A percentile compares a stretch with the other conserved stretches of the same genome.
phyloP scores from a whole-genome alignment of 2,888 invertebrate genomes.

The Agonopterix alstromeriana region DNA sequence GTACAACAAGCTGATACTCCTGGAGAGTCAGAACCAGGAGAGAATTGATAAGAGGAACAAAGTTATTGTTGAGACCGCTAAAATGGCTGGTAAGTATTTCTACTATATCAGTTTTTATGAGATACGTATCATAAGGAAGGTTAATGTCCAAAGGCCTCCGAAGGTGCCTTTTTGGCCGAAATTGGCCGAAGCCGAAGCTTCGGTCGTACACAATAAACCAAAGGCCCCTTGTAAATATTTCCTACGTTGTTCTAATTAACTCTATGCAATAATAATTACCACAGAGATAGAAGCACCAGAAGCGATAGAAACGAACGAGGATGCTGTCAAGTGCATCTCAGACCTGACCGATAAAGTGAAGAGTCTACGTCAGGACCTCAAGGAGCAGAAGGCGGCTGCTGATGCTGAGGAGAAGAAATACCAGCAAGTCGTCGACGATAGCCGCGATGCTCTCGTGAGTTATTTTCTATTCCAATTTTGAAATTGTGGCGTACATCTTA shows the following conservation, averaged over 20 bases:
- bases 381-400: slow-evolving; percentile 41
- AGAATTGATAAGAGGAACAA: slow-evolving; percentile 57
- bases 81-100: slow-evolving; percentile 42
- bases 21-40: slow-evolving; percentile 68
- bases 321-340: slow-evolving; percentile 41
- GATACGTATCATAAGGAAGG: too few species aligned
- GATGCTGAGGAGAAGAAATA: slow-evolving; percentile 56
- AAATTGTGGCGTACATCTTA: too few species aligned
- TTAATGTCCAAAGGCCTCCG: too few species aligned
- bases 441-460: slow-evolving; percentile 54
- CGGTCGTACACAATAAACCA: too few species aligned
- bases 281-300: slow-evolving; percentile 35
- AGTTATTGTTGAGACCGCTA: slow-evolving; percentile 53
- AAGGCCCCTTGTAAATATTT: too few species aligned
- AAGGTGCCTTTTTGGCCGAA: too few species aligned
- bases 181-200: too few species aligned
- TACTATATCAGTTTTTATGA: not conserved
- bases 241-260: too few species aligned
- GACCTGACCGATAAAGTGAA: slow-evolving; percentile 45
- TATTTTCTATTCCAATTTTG: too few species aligned
- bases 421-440: slow-evolving; percentile 54
- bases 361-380: slow-evolving; percentile 40
- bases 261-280: slow-evolving; percentile 5
- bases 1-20: slow-evolving; percentile 51
- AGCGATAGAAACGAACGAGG: slow-evolving; percentile 38